Evolutionary conservation across 1,140 invertebrate species (phyloP).

Genomic region (Epicauta chinensis): DNA sequence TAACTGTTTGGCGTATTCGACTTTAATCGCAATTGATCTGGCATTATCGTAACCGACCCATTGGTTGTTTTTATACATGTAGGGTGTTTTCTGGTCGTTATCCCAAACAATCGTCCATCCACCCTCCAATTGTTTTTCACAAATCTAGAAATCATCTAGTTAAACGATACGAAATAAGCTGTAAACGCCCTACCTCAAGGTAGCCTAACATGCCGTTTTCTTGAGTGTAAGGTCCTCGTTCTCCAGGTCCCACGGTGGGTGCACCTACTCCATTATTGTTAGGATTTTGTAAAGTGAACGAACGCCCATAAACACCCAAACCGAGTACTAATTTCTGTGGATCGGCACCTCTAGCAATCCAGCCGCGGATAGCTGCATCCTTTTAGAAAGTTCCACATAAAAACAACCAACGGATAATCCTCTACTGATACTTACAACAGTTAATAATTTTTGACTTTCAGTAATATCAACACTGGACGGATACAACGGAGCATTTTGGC

Average conservation of each 20-base stretch:
- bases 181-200: conserved; percentile 41
- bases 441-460: neutral
- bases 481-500: conserved; percentile 72
- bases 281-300: conserved; percentile 49
- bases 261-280: conserved; percentile 48
- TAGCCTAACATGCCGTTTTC: conserved; percentile 67
- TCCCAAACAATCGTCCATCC: conserved; percentile 49
- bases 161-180: neutral
- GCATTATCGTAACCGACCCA: conserved; percentile 74
- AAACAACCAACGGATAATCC: no score
- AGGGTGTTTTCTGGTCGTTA: conserved; percentile 53
- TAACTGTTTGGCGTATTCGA: conserved; percentile 25
- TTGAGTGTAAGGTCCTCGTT: conserved; percentile 63
- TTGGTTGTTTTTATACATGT: conserved; percentile 54
- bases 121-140: conserved; percentile 26
- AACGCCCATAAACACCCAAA: conserved; percentile 1
- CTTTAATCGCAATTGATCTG: conserved; percentile 49
- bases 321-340: conserved; percentile 55
- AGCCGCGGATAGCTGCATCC: conserved; percentile 35
- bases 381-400: no score
- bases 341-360: conserved; percentile 44
- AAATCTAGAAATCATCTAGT: conserved; percentile 17
- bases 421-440: neutral
- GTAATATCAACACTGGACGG: conserved; percentile 59
- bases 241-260: conserved; percentile 43